Evolutionary conservation across 2,113 vertebrate species (phyloP).

Genomic region (Sebastes schlegelii): DNA sequence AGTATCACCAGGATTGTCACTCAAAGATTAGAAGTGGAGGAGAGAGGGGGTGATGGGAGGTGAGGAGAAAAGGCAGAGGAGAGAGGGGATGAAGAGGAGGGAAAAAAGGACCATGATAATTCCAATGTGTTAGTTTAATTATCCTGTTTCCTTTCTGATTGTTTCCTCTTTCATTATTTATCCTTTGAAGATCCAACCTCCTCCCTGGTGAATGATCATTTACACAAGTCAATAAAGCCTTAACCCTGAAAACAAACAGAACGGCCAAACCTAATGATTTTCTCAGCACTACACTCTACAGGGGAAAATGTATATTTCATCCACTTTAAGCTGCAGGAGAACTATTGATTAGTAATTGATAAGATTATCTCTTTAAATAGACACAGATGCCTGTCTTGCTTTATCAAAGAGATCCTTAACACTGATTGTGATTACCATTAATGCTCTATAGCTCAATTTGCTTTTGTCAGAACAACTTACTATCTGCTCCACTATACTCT

Average conservation of each 20-base stretch:
- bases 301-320: slow-evolving; percentile 75
- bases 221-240: slow-evolving; percentile 75
- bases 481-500: slow-evolving; percentile 14
- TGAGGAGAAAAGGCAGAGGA: slow-evolving; percentile 1
- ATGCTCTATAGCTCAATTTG: slow-evolving; percentile 55
- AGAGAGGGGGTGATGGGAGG: slow-evolving; percentile 22
- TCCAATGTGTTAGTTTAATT: slow-evolving; percentile 19
- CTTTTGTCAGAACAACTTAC: slow-evolving; percentile 24
- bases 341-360: slow-evolving; percentile 80
- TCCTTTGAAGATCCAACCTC: slow-evolving; percentile 46
- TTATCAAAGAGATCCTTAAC: slow-evolving; percentile 55
- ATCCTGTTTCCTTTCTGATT: slow-evolving; percentile 33
- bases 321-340: slow-evolving; percentile 62
- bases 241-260: slow-evolving; percentile 71
- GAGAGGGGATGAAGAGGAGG: not conserved
- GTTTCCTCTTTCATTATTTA: slow-evolving; percentile 68
- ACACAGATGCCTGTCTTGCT: slow-evolving; percentile 41
- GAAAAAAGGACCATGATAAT: not conserved
- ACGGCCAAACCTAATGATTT: slow-evolving; percentile 64
- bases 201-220: slow-evolving; percentile 69
- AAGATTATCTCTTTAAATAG: slow-evolving; percentile 66
- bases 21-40: slow-evolving; percentile 62
- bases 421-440: slow-evolving; percentile 60
- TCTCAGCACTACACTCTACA: slow-evolving; percentile 46
- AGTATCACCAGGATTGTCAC: slow-evolving; percentile 72